Conservation (phyloP, 2,888 invertebrate genomes). For the Drosophila fulvimacula region DNA sequence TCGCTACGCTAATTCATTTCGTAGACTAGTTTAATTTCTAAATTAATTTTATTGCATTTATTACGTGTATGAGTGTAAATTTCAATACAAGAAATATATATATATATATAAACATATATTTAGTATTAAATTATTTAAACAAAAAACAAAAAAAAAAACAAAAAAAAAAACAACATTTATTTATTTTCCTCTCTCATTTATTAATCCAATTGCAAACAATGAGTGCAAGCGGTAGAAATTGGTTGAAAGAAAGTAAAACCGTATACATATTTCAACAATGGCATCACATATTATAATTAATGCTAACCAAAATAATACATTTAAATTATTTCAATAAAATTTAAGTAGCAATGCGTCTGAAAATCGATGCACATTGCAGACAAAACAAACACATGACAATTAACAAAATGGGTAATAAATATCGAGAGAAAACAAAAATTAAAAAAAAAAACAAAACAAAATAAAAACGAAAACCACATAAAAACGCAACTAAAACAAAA, state of each 20-base stretch:
- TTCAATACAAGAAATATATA: slow-evolving; percentile 47
- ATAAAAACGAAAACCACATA: slow-evolving; percentile 35
- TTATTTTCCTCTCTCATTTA: slow-evolving; percentile 35
- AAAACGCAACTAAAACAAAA: slow-evolving; percentile 41
- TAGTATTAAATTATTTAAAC: slow-evolving; percentile 78
- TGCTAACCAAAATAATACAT: slow-evolving; percentile 45
- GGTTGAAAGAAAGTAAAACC: slow-evolving; percentile 15
- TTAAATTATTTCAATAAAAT: slow-evolving; percentile 39
- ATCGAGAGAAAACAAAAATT: slow-evolving; percentile 43
- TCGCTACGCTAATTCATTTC: slow-evolving; percentile 65
- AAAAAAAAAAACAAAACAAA: slow-evolving; percentile 33
- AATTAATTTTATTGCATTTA: slow-evolving; percentile 75
- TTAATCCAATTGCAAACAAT: slow-evolving; percentile 48
- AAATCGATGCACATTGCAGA: slow-evolving; percentile 31
- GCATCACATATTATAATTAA: slow-evolving; percentile 44
- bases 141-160: slow-evolving; percentile 44
- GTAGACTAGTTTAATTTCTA: slow-evolving; percentile 76
- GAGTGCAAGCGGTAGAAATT: slow-evolving; percentile 44
- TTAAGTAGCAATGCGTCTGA: slow-evolving; percentile 17
- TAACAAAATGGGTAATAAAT: slow-evolving; percentile 58
- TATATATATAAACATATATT: slow-evolving; percentile 29
- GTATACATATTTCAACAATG: slow-evolving; percentile 46
- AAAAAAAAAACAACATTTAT: slow-evolving; percentile 48
- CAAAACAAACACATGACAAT: slow-evolving; percentile 48
- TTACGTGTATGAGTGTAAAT: slow-evolving; percentile 71